Percentiles rank a stretch among this genome's conserved stretches.
Evolutionary conservation across 2,888 invertebrate genomes (phyloP).

Genomic region (Noctua janthe): DNA sequence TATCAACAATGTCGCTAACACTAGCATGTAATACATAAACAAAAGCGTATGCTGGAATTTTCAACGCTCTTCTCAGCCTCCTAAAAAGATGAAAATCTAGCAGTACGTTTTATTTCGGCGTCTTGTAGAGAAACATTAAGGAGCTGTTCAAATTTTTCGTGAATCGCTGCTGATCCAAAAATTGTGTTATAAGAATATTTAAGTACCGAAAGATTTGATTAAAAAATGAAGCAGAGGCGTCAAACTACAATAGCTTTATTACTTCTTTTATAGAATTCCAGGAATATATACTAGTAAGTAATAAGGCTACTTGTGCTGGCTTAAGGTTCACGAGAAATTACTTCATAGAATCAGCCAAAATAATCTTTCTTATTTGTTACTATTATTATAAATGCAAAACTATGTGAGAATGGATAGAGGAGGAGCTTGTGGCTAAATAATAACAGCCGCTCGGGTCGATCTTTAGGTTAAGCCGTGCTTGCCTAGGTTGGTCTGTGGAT

Average conservation of each 20-base stretch:
- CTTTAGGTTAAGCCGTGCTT: too few species aligned
- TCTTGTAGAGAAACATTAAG: background rate
- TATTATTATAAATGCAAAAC: background rate
- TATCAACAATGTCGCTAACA: background rate
- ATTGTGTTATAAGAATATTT: background rate
- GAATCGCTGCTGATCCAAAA: background rate
- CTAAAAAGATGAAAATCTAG: background rate
- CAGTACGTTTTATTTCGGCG: background rate
- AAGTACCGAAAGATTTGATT: background rate
- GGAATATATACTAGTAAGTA: background rate
- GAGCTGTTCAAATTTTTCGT: background rate
- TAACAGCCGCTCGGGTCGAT: too few species aligned
- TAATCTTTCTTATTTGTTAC: background rate
- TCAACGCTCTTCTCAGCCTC: background rate
- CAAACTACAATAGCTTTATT: background rate
- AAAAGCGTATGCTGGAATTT: background rate
- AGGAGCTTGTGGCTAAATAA: too few species aligned
- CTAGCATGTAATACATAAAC: background rate
- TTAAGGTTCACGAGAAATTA: background rate
- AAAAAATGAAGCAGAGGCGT: background rate
- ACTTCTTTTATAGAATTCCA: constrained; percentile 1
- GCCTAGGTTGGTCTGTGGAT: too few species aligned
- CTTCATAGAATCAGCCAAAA: background rate
- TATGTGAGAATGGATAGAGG: background rate
- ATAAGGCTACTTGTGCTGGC: background rate